Conservation (phyloP, 2,113 vertebrate species). For the Petromus typicus region DNA sequence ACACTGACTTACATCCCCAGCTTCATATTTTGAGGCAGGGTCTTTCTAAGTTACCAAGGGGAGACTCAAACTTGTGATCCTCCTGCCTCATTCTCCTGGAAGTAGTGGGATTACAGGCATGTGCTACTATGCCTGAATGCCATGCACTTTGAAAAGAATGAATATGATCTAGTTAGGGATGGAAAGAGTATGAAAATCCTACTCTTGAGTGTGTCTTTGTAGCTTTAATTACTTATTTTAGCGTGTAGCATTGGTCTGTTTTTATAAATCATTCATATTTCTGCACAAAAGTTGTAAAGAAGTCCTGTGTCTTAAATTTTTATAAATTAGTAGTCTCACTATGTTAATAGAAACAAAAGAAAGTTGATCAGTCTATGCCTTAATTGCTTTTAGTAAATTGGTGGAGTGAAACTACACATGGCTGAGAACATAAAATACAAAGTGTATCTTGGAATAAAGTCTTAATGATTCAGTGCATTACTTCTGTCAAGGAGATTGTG, state of each 20-base stretch:
- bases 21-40: neutral
- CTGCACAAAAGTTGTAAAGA: constrained; percentile 39
- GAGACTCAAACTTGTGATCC: neutral
- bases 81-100: neutral
- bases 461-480: neutral
- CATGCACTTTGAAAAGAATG: neutral
- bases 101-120: neutral
- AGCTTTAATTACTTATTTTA: constrained; percentile 23
- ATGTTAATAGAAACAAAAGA: constrained; percentile 36
- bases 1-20: neutral
- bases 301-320: neutral
- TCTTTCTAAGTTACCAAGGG: neutral
- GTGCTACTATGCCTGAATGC: neutral
- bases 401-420: neutral
- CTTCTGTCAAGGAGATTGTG: neutral
- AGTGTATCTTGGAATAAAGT: neutral
- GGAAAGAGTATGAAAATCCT: neutral
- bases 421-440: neutral
- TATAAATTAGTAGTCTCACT: neutral
- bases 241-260: constrained; percentile 28
- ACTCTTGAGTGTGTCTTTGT: constrained; percentile 15
- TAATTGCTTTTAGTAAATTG: constrained; percentile 14
- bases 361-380: neutral
- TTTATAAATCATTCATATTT: constrained; percentile 22
- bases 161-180: neutral